phyloP scores from a whole-genome alignment of 2,888 invertebrate genomes.

The Drosophila subquinaria region DNA sequence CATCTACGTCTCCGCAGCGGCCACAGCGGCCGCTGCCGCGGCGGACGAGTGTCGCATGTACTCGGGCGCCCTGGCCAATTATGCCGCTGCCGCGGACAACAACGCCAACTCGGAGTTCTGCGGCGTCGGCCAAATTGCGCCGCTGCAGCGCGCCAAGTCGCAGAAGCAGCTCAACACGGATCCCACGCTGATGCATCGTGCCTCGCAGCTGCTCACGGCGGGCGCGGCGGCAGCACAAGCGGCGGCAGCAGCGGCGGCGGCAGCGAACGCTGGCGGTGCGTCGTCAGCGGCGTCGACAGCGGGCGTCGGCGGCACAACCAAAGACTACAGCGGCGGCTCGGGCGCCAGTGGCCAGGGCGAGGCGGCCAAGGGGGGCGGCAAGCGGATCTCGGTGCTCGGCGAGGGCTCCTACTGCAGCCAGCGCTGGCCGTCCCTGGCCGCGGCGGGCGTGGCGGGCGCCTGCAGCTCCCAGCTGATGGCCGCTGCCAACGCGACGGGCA shows the following conservation, averaged over 20 bases:
- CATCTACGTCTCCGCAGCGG: slow-evolving; percentile 86
- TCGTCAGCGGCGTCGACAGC: slow-evolving; percentile 44
- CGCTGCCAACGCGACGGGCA: slow-evolving; percentile 74
- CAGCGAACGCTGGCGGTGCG: slow-evolving; percentile 80
- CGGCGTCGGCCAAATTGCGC: slow-evolving; percentile 85
- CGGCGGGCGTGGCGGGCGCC: slow-evolving; percentile 79
- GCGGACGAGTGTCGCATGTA: slow-evolving; percentile 85
- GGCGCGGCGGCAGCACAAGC: slow-evolving; percentile 76
- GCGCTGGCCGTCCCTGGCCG: slow-evolving; percentile 84
- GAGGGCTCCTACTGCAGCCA: slow-evolving; percentile 86
- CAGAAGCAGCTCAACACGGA: slow-evolving; percentile 95
- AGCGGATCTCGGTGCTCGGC: slow-evolving; percentile 85
- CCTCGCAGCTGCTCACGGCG: slow-evolving; percentile 86
- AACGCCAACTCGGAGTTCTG: slow-evolving; percentile 87
- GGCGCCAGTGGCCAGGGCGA: slow-evolving; percentile 83
- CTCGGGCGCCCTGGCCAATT: slow-evolving; percentile 86
- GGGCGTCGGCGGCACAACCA: slow-evolving; percentile 58
- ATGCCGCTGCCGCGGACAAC: slow-evolving; percentile 86
- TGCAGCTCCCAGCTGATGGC: slow-evolving; percentile 79
- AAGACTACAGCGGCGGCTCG: slow-evolving; percentile 69
- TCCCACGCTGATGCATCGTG: slow-evolving; percentile 88
- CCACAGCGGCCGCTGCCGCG: slow-evolving; percentile 73
- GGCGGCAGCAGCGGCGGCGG: slow-evolving; percentile 78
- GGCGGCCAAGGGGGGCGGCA: slow-evolving; percentile 77
- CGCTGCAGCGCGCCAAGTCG: slow-evolving; percentile 90